phyloP scores from a whole-genome alignment of 2,888 invertebrate species.

The Ennomos quercinarius region DNA sequence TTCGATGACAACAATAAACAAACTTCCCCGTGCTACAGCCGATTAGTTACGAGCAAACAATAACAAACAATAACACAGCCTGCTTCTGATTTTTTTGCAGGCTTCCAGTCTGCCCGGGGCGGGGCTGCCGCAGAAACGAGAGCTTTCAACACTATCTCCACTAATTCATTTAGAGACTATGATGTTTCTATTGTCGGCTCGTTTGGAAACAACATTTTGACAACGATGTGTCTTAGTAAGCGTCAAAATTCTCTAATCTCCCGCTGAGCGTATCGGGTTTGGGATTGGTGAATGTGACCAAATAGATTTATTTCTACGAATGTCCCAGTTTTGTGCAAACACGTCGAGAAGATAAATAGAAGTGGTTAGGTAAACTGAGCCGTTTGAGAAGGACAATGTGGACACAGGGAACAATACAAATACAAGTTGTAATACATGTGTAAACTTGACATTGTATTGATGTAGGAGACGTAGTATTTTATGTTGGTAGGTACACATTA shows the following conservation, averaged over 20 bases:
- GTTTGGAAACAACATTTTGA: conserved; percentile 49
- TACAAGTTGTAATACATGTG: conserved; percentile 48
- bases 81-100: conserved; percentile 61
- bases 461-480: conserved; percentile 41
- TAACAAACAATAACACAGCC: conserved; percentile 63
- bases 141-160: conserved; percentile 59
- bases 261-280: conserved; percentile 51
- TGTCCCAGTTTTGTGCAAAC: conserved; percentile 70
- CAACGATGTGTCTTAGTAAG: conserved; percentile 53
- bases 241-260: conserved; percentile 57
- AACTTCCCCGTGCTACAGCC: conserved; percentile 42
- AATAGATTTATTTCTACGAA: conserved; percentile 74
- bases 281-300: conserved; percentile 73
- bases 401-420: conserved; percentile 51
- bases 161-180: conserved; percentile 41
- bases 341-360: conserved; percentile 56
- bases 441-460: conserved; percentile 59
- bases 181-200: conserved; percentile 33
- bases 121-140: conserved; percentile 57
- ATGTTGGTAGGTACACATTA: not conserved
- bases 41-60: conserved; percentile 61
- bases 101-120: conserved; percentile 49
- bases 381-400: conserved; percentile 59
- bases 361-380: conserved; percentile 61
- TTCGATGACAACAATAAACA: conserved; percentile 36